phyloP scores from a whole-genome alignment of 1,140 invertebrate species.

The Diabrotica virgifera region DNA sequence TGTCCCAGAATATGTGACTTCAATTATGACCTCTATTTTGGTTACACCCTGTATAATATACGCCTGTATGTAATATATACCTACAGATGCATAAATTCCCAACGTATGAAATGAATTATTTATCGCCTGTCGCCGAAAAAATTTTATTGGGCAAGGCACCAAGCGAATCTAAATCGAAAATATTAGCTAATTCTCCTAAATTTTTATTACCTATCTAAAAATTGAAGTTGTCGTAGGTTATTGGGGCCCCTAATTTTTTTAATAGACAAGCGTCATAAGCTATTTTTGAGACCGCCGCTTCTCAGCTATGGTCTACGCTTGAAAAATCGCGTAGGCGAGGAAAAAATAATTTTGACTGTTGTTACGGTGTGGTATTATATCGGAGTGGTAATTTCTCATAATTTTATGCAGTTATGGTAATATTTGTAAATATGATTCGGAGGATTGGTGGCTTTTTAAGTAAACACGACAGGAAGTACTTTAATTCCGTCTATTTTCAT shows the following conservation, averaged over 20 bases:
- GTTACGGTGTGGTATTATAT: background rate
- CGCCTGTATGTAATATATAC: no score
- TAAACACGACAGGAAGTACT: background rate
- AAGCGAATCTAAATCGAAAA: no score
- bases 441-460: background rate
- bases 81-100: no score
- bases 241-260: conserved; percentile 5
- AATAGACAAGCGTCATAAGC: background rate
- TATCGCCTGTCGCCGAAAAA: no score
- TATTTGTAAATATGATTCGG: background rate
- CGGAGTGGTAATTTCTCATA: background rate
- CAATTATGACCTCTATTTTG: no score
- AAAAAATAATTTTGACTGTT: conserved; percentile 10
- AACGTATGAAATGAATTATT: no score
- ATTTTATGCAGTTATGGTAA: background rate
- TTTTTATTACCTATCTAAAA: background rate
- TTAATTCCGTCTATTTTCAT: background rate
- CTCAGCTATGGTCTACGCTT: background rate
- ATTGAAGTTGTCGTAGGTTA: conserved; percentile 11
- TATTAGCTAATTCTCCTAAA: no score
- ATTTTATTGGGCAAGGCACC: no score
- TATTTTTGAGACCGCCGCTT: background rate
- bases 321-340: background rate
- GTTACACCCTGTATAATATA: no score
- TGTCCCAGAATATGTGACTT: no score